phyloP scores from a whole-genome alignment of 2,113 vertebrate genomes.

The Thalassoma bifasciatum region DNA sequence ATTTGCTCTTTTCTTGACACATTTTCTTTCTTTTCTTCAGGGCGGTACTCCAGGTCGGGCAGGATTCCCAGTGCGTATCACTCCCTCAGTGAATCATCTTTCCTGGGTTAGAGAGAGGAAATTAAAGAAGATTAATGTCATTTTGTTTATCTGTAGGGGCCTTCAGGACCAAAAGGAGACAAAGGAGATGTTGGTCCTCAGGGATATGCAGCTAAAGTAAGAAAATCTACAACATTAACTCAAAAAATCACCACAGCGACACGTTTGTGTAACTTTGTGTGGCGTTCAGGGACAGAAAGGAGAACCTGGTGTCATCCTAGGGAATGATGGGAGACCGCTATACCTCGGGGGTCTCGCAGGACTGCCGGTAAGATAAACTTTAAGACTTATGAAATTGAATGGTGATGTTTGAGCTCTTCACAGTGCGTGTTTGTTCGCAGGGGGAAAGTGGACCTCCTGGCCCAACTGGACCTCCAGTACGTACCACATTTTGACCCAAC shows the following conservation, averaged over 20 bases:
- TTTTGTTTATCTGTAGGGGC: slow-evolving; percentile 66
- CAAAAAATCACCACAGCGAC: neutral
- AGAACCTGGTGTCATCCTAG: slow-evolving; percentile 79
- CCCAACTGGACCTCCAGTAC: slow-evolving; percentile 76
- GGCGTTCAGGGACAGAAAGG: slow-evolving; percentile 82
- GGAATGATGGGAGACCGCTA: slow-evolving; percentile 74
- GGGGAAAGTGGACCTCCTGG: slow-evolving; percentile 76
- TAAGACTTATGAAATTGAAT: neutral
- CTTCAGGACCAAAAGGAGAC: slow-evolving; percentile 80
- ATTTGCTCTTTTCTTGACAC: neutral
- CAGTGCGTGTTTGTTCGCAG: slow-evolving; percentile 47
- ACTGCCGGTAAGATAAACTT: slow-evolving; percentile 57
- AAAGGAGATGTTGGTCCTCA: slow-evolving; percentile 73
- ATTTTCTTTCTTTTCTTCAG: slow-evolving; percentile 38
- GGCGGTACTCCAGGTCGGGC: slow-evolving; percentile 61
- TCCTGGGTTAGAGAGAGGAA: neutral
- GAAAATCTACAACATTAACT: neutral
- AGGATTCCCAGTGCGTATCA: slow-evolving; percentile 76
- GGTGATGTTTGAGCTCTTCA: neutral
- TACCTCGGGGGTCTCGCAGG: slow-evolving; percentile 70
- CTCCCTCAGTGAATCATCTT: neutral
- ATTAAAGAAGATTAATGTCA: neutral
- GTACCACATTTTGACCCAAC: slow-evolving; percentile 22
- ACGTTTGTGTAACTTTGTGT: neutral
- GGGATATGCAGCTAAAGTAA: slow-evolving; percentile 78